These are phyloP conservation scores for Montifringilla adamsi DNA, from an alignment of 2,113 vertebrate genomes.

Conservation along the genomic window DNA sequence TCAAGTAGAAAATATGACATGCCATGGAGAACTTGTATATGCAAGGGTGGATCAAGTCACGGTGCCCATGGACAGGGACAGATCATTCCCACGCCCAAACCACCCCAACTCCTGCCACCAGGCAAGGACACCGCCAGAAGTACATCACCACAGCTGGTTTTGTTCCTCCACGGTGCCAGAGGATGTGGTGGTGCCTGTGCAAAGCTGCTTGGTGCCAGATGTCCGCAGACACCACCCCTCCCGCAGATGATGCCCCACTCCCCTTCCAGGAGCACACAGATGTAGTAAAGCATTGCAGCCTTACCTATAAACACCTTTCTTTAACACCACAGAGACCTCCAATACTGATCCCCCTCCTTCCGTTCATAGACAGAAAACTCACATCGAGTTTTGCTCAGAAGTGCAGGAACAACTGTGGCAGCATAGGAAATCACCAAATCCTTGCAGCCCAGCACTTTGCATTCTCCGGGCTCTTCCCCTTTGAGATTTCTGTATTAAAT, in stretches of 20 bases:
- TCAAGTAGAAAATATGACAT: neutral
- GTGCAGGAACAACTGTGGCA: neutral
- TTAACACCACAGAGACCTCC: neutral
- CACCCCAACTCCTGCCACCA: neutral
- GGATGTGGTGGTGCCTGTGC: fast-evolving
- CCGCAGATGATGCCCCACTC: neutral
- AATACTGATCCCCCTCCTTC: neutral
- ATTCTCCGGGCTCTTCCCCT: fast-evolving
- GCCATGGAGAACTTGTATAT: fast-evolving
- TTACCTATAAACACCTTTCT: neutral
- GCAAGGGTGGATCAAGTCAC: neutral
- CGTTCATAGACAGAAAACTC: neutral
- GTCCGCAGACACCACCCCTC: neutral
- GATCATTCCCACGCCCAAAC: neutral
- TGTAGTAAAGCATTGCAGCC: neutral
- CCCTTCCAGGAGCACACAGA: neutral
- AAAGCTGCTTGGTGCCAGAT: neutral
- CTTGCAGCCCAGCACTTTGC: neutral
- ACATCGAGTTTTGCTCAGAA: neutral
- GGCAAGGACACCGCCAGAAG: neutral
- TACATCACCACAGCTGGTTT: neutral
- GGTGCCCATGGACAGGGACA: fast-evolving
- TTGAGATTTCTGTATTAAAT: neutral
- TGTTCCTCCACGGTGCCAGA: neutral
- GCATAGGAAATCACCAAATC: neutral